Evolutionary conservation across 2,797 vertebrate species (phyloP), one percentile per base, ranked within the genome.

Genomic region (Heteromormyrus szaboi): DNA sequence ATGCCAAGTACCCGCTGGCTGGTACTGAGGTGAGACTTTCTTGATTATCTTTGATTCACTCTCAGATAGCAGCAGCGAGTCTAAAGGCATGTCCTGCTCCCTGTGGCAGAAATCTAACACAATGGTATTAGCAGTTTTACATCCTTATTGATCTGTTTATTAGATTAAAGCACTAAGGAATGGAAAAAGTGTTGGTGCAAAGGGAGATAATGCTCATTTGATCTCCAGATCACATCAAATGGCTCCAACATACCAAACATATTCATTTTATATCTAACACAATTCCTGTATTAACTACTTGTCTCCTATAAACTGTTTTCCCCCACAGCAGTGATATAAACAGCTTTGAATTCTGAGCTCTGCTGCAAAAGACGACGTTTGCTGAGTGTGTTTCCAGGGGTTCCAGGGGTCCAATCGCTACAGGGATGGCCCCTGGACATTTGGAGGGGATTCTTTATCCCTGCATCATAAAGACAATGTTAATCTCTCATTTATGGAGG

Each of bases 131-230:
- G 8, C 37, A 76, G 41, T 33, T 86, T 81, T 46, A 46, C 17
- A 76, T 44, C 84, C 56, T 41, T 37, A 79, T 87, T 87, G 85
- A 87, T 89, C 85, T 89, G 37, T 59, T 89, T 79, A 19, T 44
- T 37, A 87, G 37, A 89, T 79, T 87, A 59, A 56, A 33, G 85
- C 17, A 56, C 2, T 8, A 87, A 65, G 25, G 22, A 68, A 48
- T 87, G 2, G 2, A 29, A 87, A 65, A 12, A 62, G 4, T 68
- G 56, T 46, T 56, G 51, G 59, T 56, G 59, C 29, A 59, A 59
- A 86, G 29, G 12, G 51, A 44, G 25, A 53, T 56, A 56, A 56
- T 51, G 84, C 25, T 8, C 25, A 22, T 59, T 59, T 86, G 53
- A 41, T 59, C 12, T 37, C 37, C 51, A 86, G 5, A 86, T 86